phyloP scores from a whole-genome alignment of 2,113 vertebrate genomes.

The Oncorhynchus keta region DNA sequence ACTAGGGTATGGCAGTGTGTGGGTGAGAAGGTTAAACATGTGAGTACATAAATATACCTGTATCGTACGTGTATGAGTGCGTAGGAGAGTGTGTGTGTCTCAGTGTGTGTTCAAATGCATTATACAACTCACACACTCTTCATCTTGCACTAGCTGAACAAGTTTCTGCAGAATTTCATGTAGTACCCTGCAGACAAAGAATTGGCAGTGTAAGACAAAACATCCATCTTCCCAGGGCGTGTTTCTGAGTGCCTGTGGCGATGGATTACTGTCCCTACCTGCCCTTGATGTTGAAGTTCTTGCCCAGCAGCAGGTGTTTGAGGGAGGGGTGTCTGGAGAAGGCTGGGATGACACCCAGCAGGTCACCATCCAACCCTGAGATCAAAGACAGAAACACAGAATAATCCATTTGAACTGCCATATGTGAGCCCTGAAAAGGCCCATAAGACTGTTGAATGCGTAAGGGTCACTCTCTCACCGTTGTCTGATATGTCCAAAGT shows the following conservation, averaged over 20 bases:
- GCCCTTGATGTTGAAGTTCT: slow-evolving; percentile 92
- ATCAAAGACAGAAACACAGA: not conserved
- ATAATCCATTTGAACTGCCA: not conserved
- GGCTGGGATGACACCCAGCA: slow-evolving; percentile 81
- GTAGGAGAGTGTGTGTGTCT: slow-evolving; percentile 9
- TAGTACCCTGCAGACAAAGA: slow-evolving; percentile 75
- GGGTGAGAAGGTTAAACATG: slow-evolving; percentile 19
- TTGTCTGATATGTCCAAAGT: slow-evolving; percentile 89
- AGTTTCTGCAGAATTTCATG: slow-evolving; percentile 88
- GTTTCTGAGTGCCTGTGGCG: not conserved
- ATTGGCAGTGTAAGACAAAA: not conserved
- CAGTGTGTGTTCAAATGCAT: slow-evolving; percentile 14
- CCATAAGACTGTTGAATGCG: not conserved
- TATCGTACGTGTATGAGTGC: slow-evolving; percentile 6
- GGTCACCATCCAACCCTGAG: slow-evolving; percentile 83
- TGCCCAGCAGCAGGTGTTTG: slow-evolving; percentile 87
- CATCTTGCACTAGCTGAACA: slow-evolving; percentile 88
- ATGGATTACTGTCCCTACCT: slow-evolving; percentile 66
- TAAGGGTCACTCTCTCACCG: slow-evolving; percentile 69
- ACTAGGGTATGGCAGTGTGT: slow-evolving; percentile 25
- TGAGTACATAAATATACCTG: slow-evolving; percentile 9
- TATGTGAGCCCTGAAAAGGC: not conserved
- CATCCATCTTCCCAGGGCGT: slow-evolving; percentile 1
- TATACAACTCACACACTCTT: slow-evolving; percentile 86
- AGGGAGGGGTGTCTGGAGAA: slow-evolving; percentile 85